Conservation (phyloP, 2,113 vertebrate genomes). For the Pelmatolapia mariae region DNA sequence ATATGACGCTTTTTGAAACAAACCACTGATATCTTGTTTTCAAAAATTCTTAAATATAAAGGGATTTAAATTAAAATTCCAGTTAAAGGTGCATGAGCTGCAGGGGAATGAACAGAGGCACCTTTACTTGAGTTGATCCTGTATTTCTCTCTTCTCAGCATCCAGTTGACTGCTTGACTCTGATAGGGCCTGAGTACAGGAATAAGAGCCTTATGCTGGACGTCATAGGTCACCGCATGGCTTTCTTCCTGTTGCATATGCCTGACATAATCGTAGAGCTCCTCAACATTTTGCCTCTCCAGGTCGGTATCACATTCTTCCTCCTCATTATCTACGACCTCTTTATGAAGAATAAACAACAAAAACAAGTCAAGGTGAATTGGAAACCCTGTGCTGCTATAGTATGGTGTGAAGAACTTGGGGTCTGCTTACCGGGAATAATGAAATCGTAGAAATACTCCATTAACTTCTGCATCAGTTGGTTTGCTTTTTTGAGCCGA, state of each 20-base stretch:
- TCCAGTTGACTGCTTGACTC: conserved; percentile 78
- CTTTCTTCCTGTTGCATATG: conserved; percentile 79
- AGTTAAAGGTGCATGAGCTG: neutral
- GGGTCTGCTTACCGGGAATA: conserved; percentile 79
- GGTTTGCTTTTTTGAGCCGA: conserved; percentile 89
- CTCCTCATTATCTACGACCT: conserved; percentile 80
- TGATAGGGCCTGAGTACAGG: conserved; percentile 78
- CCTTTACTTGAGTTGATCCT: conserved; percentile 50
- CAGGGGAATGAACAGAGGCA: neutral
- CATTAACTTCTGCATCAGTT: conserved; percentile 91
- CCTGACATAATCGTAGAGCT: conserved; percentile 91
- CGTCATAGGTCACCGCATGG: conserved; percentile 67
- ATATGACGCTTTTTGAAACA: neutral
- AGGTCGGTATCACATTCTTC: conserved; percentile 86
- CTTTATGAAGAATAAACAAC: conserved; percentile 11
- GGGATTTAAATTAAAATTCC: rapidly evolving
- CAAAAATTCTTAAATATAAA: neutral
- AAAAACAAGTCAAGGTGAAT: neutral
- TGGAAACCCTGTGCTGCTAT: neutral
- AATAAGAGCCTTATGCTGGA: conserved; percentile 87
- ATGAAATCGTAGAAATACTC: conserved; percentile 87
- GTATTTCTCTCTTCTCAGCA: conserved; percentile 70
- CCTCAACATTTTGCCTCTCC: conserved; percentile 93
- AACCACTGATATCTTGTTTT: neutral
- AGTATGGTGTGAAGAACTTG: neutral